Conservation (phyloP, 2,888 invertebrate species). For the Omphaloscelis lunosa region DNA sequence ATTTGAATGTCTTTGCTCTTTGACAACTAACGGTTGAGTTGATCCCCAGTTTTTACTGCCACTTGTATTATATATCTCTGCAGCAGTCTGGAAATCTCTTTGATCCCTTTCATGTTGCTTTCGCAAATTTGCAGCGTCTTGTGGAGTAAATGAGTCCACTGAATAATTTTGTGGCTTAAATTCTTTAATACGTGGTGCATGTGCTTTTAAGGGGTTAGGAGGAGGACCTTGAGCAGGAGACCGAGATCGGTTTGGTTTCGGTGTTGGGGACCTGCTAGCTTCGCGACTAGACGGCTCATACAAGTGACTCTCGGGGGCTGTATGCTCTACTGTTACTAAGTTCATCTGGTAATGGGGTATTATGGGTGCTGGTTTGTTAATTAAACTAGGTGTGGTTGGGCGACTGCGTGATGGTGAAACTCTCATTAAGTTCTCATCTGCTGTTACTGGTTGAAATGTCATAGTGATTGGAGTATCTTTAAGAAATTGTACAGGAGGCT, state of each 20-base stretch:
- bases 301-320: slow-evolving; percentile 90
- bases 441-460: slow-evolving; percentile 92
- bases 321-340: slow-evolving; percentile 92
- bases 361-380: slow-evolving; percentile 94
- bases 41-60: slow-evolving; percentile 78
- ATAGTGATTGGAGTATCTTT: slow-evolving; percentile 90
- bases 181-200: slow-evolving; percentile 92
- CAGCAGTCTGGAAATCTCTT: slow-evolving; percentile 81
- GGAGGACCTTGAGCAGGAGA: slow-evolving; percentile 94
- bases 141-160: slow-evolving; percentile 78
- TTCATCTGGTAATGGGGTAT: slow-evolving; percentile 95
- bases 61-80: slow-evolving; percentile 78
- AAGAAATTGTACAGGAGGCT: slow-evolving; percentile 82
- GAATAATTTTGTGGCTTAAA: slow-evolving; percentile 80
- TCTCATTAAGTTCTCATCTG: slow-evolving; percentile 89
- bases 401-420: slow-evolving; percentile 90
- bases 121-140: slow-evolving; percentile 81
- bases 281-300: slow-evolving; percentile 91
- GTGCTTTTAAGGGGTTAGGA: slow-evolving; percentile 92
- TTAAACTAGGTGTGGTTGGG: slow-evolving; percentile 93
- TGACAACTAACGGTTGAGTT: slow-evolving; percentile 86
- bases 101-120: slow-evolving; percentile 88
- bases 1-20: slow-evolving; percentile 88
- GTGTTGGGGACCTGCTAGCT: slow-evolving; percentile 92
- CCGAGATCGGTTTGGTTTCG: slow-evolving; percentile 90